A percentile compares a stretch with the other conserved stretches of the same genome.
Conservation (phyloP, 2,113 vertebrate genomes). For the Ameiurus melas region DNA sequence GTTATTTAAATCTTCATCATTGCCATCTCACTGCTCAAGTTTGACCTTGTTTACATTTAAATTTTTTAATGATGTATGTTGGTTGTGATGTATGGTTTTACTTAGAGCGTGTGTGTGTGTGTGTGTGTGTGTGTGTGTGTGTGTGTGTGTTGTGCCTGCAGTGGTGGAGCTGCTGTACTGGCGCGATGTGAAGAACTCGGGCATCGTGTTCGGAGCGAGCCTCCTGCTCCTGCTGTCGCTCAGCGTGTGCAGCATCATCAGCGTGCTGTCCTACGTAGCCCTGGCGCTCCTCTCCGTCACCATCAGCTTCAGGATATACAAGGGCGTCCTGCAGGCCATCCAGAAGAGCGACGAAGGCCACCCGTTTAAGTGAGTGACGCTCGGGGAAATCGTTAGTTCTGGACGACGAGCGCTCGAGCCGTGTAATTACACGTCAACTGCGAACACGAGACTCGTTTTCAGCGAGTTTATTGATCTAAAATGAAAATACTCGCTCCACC, state of each 20-base stretch:
- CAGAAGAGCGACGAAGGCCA: conserved; percentile 97
- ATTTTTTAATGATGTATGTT: too few relatives aligned
- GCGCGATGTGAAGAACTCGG: conserved; percentile 94
- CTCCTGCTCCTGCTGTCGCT: conserved; percentile 93
- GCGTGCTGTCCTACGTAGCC: conserved; percentile 89
- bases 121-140: conserved; percentile 24
- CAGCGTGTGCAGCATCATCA: conserved; percentile 94
- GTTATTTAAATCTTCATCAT: background rate
- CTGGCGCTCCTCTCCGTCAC: conserved; percentile 92
- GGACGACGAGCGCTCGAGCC: background rate
- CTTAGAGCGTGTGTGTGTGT: conserved; percentile 29
- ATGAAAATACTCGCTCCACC: background rate
- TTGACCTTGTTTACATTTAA: background rate
- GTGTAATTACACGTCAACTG: background rate
- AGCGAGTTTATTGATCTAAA: background rate
- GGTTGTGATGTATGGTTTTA: too few relatives aligned
- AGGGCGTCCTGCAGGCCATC: conserved; percentile 94
- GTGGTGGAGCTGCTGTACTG: conserved; percentile 98
- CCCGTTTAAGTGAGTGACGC: conserved; percentile 87
- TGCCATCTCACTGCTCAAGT: conserved; percentile 19
- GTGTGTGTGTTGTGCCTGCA: conserved; percentile 62
- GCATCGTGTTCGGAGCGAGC: conserved; percentile 89
- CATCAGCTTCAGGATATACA: conserved; percentile 97
- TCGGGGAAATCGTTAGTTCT: background rate
- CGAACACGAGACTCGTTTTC: background rate